A percentile compares a stretch with the other conserved stretches of the same genome.
Evolutionary conservation across 2,888 invertebrate genomes (phyloP).

Genomic region (Lasius fuliginosus): DNA sequence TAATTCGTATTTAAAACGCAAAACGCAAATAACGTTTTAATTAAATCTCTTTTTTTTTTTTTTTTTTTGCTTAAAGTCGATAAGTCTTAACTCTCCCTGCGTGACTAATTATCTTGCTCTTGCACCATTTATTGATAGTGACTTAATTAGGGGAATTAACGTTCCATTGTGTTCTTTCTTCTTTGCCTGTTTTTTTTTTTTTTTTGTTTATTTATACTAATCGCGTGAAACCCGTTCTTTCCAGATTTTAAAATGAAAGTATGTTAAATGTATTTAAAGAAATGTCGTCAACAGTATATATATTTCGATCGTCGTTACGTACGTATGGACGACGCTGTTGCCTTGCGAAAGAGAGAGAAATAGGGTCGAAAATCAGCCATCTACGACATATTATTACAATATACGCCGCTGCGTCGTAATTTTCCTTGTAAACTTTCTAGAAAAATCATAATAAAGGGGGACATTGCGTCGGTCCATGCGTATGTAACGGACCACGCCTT

Average conservation of each 20-base stretch:
- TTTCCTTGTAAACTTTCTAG: not conserved
- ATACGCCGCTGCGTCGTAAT: not conserved
- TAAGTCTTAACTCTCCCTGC: constrained; percentile 10
- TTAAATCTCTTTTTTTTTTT: not conserved
- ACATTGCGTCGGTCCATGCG: not conserved
- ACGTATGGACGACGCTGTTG: not conserved
- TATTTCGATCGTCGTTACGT: not conserved
- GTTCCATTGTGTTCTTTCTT: not conserved
- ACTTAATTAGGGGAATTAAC: not conserved
- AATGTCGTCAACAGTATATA: not conserved
- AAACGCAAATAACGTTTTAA: not conserved
- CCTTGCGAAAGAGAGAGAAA: not conserved
- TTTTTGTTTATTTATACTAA: not conserved
- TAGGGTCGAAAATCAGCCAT: not conserved
- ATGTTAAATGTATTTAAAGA: not conserved
- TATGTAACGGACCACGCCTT: constrained; percentile 15
- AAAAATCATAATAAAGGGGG: not conserved
- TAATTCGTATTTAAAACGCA: not conserved
- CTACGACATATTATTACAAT: not conserved
- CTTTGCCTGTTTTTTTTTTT: not conserved
- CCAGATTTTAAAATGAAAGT: not conserved
- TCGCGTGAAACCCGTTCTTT: not conserved
- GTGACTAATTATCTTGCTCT: constrained; percentile 9
- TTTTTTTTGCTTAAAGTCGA: not conserved
- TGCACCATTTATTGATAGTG: constrained; percentile 23